phyloP scores from a whole-genome alignment of 2,888 invertebrate species.

The Cheilosia vulpina region DNA sequence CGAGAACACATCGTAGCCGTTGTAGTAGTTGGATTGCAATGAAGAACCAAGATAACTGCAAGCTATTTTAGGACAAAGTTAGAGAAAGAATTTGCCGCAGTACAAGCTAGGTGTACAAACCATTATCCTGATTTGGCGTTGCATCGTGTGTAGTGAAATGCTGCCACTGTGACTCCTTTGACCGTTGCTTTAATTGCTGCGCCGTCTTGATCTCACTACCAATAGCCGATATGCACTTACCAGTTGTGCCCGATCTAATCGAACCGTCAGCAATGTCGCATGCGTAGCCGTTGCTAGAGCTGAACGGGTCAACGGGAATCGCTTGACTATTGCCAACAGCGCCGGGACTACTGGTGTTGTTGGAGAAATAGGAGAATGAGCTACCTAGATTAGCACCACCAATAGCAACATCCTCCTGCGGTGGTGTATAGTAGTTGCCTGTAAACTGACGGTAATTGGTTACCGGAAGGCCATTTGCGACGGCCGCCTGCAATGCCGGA shows the following conservation, averaged over 20 bases:
- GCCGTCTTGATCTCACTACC: constrained; percentile 82
- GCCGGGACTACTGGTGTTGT: constrained; percentile 79
- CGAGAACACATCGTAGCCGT: constrained; percentile 82
- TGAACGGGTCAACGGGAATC: constrained; percentile 77
- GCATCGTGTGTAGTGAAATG: constrained; percentile 53
- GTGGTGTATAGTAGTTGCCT: constrained; percentile 81
- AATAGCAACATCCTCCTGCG: constrained; percentile 81
- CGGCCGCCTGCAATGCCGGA: constrained; percentile 85
- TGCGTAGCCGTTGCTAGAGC: constrained; percentile 54
- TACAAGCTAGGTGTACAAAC: constrained; percentile 28
- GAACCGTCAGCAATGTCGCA: constrained; percentile 59
- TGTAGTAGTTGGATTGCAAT: constrained; percentile 81
- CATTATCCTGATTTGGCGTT: constrained; percentile 59
- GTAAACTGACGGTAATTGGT: constrained; percentile 81
- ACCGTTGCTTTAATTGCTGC: constrained; percentile 80
- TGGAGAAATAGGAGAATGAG: constrained; percentile 78
- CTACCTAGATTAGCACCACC: constrained; percentile 57
- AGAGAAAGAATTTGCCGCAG: too few species aligned
- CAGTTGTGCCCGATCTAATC: constrained; percentile 30
- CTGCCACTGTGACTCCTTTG: constrained; percentile 79
- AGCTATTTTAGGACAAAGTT: constrained; percentile 12
- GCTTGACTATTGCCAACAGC: constrained; percentile 76
- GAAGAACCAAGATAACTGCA: constrained; percentile 72
- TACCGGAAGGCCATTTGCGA: constrained; percentile 81
- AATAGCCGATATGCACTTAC: constrained; percentile 82